Base-by-base conservation (phyloP, 2,888 invertebrate genomes). In the Mythimna albipuncta region DNA sequence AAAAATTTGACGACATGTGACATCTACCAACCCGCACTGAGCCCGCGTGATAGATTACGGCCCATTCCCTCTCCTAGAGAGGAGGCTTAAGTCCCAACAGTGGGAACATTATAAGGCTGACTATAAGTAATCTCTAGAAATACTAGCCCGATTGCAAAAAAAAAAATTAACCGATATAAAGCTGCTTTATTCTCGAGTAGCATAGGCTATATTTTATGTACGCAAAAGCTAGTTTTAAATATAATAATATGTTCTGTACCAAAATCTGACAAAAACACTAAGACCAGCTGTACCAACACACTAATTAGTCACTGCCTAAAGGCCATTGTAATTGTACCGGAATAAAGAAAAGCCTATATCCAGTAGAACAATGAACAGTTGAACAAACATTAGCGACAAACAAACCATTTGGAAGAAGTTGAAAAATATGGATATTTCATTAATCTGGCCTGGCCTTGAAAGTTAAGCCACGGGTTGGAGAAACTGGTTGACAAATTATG, bases 361-460 rank as follows among this genome's bases (percentile, higher is more conserved):
- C 52, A 47, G 32, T 7, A 50, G 54, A 75, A 75, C 80, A 75
- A 75, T 79, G 61, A 21, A 79, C 74, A 38, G 61, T 54, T 75
- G 73, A 55, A 19, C 61, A 75, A 79, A 75, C 80, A 75, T 79
- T 61, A 38, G 1, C 19, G 73, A 16, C 19, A 32, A 21, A 47
- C 47, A 79, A 61, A 79, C 41, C 54, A 50, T n/a, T 72, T 41
- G 44, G 50, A 71, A 58, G 11, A 52, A 35, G 32, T 73, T 70
- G 32, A 61, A 74, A 79, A 74, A 54, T 73, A 72, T 72, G 38
- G 32, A 79, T 72, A 52, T 79, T 74, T 38, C 72, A 59, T 35
- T 79, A 79, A 74, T 52, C 73, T 59, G 38, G 13, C 11, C 26
- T 44, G 35, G 26, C 79, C 72, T 73, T 74, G 52, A 72, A 7